Conservation (phyloP, 2,797 vertebrate genomes). For the Enteromius treurensis region DNA sequence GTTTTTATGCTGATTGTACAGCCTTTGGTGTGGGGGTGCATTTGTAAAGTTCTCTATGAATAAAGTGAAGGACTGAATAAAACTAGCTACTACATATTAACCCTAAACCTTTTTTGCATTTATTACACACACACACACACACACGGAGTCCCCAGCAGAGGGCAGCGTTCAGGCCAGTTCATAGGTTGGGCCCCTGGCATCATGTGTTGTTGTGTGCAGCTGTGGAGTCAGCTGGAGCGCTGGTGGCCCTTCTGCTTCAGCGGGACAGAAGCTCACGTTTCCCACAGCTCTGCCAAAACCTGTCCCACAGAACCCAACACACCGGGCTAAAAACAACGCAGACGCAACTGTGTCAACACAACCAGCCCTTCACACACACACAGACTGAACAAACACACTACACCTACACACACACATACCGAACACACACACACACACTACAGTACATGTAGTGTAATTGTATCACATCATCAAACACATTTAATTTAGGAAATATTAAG, state of each 20-base stretch:
- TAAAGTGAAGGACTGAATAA: neutral
- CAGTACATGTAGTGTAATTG: too few species aligned
- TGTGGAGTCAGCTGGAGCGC: slow-evolving; percentile 80
- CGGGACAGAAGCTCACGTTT: slow-evolving; percentile 77
- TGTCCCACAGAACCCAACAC: slow-evolving; percentile 76
- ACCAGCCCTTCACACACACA: slow-evolving; percentile 63
- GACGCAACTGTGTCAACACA: slow-evolving; percentile 86
- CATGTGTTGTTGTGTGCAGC: slow-evolving; percentile 61
- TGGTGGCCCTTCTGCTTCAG: slow-evolving; percentile 58
- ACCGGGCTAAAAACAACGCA: slow-evolving; percentile 83
- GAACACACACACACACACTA: too few species aligned
- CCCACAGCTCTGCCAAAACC: slow-evolving; percentile 69
- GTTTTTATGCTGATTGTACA: too few species aligned
- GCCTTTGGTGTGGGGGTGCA: neutral
- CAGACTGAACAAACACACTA: too few species aligned
- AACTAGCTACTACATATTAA: neutral
- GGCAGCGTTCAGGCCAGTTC: slow-evolving; percentile 48
- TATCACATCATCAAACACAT: too few species aligned
- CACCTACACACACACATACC: too few species aligned
- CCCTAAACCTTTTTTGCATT: neutral
- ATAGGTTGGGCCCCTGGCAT: neutral
- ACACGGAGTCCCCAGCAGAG: slow-evolving; percentile 55
- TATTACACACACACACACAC: neutral
- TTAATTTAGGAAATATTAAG: neutral
- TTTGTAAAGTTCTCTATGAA: neutral